These are phyloP conservation scores for Pipistrellus nathusii DNA, from an alignment of 2,797 vertebrate species.

Conservation along the genomic window DNA sequence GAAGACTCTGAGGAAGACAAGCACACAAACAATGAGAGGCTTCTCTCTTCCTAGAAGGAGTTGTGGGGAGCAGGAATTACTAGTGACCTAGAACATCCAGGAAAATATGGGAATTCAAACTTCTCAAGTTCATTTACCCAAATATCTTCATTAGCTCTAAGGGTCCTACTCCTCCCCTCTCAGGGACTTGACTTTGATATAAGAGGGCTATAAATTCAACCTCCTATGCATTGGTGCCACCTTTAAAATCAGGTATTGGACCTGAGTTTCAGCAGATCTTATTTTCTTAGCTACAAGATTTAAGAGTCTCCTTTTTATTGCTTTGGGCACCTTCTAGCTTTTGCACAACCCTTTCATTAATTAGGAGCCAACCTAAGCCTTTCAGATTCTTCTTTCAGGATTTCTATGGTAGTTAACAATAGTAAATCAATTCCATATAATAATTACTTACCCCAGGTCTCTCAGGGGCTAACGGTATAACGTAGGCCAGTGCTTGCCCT, in stretches of 20 bases:
- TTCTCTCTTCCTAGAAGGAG: background rate
- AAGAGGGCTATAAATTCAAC: background rate
- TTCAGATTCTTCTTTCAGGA: background rate
- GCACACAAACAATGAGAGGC: background rate
- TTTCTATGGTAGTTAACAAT: background rate
- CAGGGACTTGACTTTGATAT: background rate
- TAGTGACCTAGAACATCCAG: background rate
- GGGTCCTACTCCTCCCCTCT: background rate
- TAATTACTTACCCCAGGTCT: background rate
- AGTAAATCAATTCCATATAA: background rate
- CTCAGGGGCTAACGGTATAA: background rate
- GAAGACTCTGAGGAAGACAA: background rate
- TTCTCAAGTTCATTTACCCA: background rate
- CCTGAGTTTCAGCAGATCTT: background rate
- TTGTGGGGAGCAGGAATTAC: fast-evolving
- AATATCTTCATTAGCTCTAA: background rate
- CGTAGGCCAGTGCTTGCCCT: background rate
- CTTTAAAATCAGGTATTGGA: background rate
- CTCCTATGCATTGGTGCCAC: background rate
- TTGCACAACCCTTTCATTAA: background rate
- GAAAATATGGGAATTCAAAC: background rate
- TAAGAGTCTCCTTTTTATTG: background rate
- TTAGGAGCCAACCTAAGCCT: background rate
- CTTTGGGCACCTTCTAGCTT: background rate
- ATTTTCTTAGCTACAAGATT: background rate